These are phyloP conservation scores for Petrolisthes cinctipes DNA, from an alignment of 2,888 invertebrate genomes.

Conservation along the genomic window DNA sequence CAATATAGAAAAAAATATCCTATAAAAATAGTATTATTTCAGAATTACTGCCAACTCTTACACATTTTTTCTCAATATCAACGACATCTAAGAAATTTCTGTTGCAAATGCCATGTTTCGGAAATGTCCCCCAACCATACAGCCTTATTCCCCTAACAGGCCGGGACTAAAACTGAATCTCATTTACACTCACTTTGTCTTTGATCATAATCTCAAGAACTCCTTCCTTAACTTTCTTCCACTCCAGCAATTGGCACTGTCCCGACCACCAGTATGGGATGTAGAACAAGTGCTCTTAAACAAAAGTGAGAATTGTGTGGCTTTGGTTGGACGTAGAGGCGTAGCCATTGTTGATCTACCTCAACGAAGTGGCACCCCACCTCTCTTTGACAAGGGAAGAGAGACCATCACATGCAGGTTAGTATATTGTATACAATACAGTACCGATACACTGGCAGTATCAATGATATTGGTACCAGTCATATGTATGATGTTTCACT, in stretches of 20 bases:
- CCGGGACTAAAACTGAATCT: background rate
- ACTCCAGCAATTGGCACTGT: slow-evolving; percentile 78
- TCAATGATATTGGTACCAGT: too few species aligned
- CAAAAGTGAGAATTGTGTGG: slow-evolving; percentile 77
- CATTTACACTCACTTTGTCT: background rate
- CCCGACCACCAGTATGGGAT: slow-evolving; percentile 78
- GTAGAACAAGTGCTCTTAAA: slow-evolving; percentile 79
- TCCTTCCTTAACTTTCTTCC: background rate
- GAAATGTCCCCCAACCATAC: too few species aligned
- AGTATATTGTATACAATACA: slow-evolving; percentile 68
- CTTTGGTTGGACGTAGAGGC: slow-evolving; percentile 80
- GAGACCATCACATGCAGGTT: slow-evolving; percentile 80
- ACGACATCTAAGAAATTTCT: too few species aligned
- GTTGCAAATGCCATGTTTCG: too few species aligned
- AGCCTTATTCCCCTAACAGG: too few species aligned
- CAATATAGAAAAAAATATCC: too few species aligned
- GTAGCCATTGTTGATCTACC: slow-evolving; percentile 81
- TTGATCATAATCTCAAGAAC: background rate
- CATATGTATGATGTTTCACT: background rate
- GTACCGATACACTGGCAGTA: too few species aligned
- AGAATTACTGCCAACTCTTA: too few species aligned
- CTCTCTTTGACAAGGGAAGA: slow-evolving; percentile 79
- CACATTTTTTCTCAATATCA: too few species aligned
- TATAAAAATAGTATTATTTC: too few species aligned
- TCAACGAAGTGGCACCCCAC: slow-evolving; percentile 78